phyloP scores from a whole-genome alignment of 2,797 vertebrate genomes.

The Anomalospiza imberbis region DNA sequence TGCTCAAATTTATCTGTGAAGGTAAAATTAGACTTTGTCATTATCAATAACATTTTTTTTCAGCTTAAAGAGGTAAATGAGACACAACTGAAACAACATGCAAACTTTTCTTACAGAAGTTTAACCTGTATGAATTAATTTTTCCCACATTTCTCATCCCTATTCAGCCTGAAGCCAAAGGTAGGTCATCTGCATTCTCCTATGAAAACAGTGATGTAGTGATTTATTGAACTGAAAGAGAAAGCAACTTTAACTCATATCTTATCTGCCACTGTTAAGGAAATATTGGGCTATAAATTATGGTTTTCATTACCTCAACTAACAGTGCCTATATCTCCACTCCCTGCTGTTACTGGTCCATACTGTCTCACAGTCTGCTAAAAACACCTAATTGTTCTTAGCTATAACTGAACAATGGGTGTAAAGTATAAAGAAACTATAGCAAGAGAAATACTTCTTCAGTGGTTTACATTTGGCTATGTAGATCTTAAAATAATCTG shows the following conservation, averaged over 20 bases:
- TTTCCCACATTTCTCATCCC: neutral
- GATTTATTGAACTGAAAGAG: neutral
- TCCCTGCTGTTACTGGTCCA: neutral
- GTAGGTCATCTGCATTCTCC: neutral
- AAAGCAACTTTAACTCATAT: neutral
- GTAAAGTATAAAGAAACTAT: neutral
- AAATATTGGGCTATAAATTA: neutral
- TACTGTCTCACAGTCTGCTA: neutral
- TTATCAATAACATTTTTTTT: neutral
- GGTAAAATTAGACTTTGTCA: constrained; percentile 33
- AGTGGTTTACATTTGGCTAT: neutral
- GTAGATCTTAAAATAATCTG: neutral
- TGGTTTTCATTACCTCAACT: neutral
- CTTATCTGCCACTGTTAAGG: neutral
- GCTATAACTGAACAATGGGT: neutral
- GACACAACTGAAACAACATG: neutral
- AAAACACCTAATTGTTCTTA: neutral
- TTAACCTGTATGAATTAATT: neutral
- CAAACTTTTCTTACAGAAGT: neutral
- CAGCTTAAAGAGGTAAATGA: neutral
- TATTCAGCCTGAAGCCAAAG: neutral
- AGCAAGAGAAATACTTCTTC: neutral
- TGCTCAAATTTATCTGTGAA: constrained; percentile 96
- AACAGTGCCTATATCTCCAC: neutral
- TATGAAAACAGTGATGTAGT: neutral